Percentiles rank a stretch among this genome's conserved stretches.
These are phyloP conservation scores for Trachymyrmex cornetzi DNA, from an alignment of 1,140 invertebrate species.

Conservation along the genomic window DNA sequence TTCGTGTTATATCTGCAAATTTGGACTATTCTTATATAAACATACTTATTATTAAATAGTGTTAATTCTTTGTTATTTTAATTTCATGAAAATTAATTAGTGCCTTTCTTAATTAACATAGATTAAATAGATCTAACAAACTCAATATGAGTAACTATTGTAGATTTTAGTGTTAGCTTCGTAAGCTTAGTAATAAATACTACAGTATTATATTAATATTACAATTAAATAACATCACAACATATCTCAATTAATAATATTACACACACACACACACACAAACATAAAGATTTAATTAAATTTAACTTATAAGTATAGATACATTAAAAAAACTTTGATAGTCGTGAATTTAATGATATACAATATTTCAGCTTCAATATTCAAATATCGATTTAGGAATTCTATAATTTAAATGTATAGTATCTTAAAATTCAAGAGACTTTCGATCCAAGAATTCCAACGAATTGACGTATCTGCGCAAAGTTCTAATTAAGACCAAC, in stretches of 20 bases:
- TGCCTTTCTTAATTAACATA: no score
- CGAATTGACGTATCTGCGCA: neutral
- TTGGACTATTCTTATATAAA: no score
- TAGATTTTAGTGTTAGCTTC: no score
- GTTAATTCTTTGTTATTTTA: no score
- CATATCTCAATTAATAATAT: constrained; percentile 1
- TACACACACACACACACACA: no score
- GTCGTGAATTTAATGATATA: neutral
- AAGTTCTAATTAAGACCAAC: constrained; percentile 43
- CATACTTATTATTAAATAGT: no score
- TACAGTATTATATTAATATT: neutral
- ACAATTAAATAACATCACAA: neutral
- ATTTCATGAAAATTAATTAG: no score
- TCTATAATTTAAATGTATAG: neutral
- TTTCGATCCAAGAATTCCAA: neutral
- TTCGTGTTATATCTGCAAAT: no score
- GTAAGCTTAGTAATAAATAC: no score
- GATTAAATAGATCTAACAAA: no score
- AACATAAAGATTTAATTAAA: constrained; percentile 20
- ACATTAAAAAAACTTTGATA: neutral
- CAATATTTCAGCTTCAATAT: neutral
- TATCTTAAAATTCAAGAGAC: neutral
- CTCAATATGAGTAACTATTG: no score
- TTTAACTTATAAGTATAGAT: neutral
- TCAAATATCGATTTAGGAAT: neutral